Conservation (phyloP, 1,140 invertebrate genomes). For the Anastrepha obliqua region DNA sequence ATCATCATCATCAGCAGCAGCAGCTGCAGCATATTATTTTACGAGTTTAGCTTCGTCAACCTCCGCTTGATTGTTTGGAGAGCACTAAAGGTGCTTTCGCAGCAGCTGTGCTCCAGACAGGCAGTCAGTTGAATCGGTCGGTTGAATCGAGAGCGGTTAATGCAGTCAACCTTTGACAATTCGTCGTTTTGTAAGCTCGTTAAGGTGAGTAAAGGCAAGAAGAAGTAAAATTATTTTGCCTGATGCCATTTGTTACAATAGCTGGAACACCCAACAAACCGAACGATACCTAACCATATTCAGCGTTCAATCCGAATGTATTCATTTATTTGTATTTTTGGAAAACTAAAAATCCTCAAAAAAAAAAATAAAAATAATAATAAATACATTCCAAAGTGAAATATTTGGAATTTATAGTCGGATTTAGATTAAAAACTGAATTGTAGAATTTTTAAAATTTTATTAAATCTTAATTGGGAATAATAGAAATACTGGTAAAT, state of each 20-base stretch:
- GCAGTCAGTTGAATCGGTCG: constrained; percentile 6
- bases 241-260: constrained; percentile 5
- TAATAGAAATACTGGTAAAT: too few species aligned
- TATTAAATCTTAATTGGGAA: too few species aligned
- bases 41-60: not conserved
- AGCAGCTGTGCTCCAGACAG: constrained; percentile 46
- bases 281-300: not conserved
- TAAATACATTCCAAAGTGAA: too few species aligned
- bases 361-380: too few species aligned
- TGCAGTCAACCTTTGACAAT: constrained; percentile 51
- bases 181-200: constrained; percentile 24
- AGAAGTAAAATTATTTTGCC: not conserved
- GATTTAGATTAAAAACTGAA: too few species aligned
- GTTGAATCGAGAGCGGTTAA: constrained; percentile 39
- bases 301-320: too few species aligned
- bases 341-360: too few species aligned
- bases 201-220: not conserved
- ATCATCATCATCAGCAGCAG: not conserved
- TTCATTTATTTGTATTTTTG: too few species aligned
- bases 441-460: too few species aligned
- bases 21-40: not conserved
- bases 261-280: not conserved
- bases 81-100: constrained; percentile 23
- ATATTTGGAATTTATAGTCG: too few species aligned
- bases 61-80: not conserved